A percentile compares a stretch with the other conserved stretches of the same genome.
These are phyloP conservation scores for Porites evermanni DNA, from an alignment of 92 coral and sea anemone species.

Conservation along the genomic window DNA sequence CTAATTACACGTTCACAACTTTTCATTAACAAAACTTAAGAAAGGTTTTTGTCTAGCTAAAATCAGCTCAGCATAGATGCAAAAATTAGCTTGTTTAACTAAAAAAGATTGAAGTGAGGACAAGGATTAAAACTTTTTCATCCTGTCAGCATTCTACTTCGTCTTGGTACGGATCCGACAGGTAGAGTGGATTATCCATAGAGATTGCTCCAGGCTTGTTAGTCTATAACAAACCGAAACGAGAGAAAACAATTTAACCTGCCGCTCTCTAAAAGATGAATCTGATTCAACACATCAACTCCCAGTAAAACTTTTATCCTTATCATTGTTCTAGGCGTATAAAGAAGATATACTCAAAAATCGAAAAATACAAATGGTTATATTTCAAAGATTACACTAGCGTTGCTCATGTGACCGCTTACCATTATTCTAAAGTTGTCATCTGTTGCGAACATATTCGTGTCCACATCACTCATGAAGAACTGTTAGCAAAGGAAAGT, in stretches of 20 bases:
- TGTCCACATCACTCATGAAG: conserved; percentile 96
- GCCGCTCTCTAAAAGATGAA: too few species aligned
- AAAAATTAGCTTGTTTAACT: neutral
- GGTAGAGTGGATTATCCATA: conserved; percentile 98
- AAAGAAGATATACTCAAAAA: too few species aligned
- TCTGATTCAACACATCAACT: too few species aligned
- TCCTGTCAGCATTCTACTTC: conserved; percentile 72
- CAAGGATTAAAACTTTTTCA: neutral
- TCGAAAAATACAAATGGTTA: too few species aligned
- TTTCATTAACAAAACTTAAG: neutral
- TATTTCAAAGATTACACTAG: neutral
- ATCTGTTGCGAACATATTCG: conserved; percentile 96
- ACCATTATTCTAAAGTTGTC: conserved; percentile 96
- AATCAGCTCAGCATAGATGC: neutral
- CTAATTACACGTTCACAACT: too few species aligned
- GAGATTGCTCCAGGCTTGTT: conserved; percentile 95
- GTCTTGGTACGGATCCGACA: conserved; percentile 91
- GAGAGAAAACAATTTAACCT: too few species aligned
- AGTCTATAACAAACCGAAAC: conserved; percentile 49
- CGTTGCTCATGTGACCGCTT: conserved; percentile 24
- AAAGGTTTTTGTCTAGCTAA: neutral
- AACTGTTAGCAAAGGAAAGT: conserved; percentile 53
- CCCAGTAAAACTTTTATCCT: too few species aligned
- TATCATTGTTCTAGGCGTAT: too few species aligned
- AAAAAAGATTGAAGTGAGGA: neutral